Evolutionary conservation across 2,888 invertebrate species (phyloP), one percentile per base, ranked within the genome.

Genomic region (Muschampia plurimacula): DNA sequence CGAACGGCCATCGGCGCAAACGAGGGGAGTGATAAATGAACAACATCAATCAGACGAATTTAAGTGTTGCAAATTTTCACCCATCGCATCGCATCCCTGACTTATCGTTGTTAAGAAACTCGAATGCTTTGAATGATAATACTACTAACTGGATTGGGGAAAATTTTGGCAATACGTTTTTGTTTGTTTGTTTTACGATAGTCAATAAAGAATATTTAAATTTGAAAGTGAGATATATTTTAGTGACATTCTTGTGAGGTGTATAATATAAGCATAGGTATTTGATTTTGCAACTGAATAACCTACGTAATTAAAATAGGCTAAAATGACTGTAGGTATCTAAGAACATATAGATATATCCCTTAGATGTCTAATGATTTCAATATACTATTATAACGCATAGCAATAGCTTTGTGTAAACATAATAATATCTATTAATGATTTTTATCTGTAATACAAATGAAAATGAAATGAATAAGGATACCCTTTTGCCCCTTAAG

Each of bases 21-120:
- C 88, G 88, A 93, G 93, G 92, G 92, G 90, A 88, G 86, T 93
- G 93, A 94, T 93, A 93, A 93, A 94, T 93, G 93, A 87, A 87
- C 81, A 84, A 85, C 94, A 94, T 94, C 93, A 92, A 93, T 94
- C 93, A 93, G 90, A 86, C 83, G 88, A 91, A 89, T 90, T 89
- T 89, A 90, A 92, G 89, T 91, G 92, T 89, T 92, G 92, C 93
- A 89, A 93, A 93, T 91, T 90, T 89, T 89, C 91, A 86, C 86
- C 86, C 86, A 32, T 32, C 32, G 83, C 84, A 83, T 83, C 82
- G 15, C 52, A 52, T 52, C 79, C 77, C 76, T 13, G 79, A 86
- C 80, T 85, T 88, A 87, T 86, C 87, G 81, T 82, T 83, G 83
- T 84, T 83, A 84, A 85, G 83, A 82, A 82, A 79, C 83, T 82